Evolutionary conservation across 2,888 invertebrate species (phyloP).

Genomic region (Hirtodrosophila histrioides): DNA sequence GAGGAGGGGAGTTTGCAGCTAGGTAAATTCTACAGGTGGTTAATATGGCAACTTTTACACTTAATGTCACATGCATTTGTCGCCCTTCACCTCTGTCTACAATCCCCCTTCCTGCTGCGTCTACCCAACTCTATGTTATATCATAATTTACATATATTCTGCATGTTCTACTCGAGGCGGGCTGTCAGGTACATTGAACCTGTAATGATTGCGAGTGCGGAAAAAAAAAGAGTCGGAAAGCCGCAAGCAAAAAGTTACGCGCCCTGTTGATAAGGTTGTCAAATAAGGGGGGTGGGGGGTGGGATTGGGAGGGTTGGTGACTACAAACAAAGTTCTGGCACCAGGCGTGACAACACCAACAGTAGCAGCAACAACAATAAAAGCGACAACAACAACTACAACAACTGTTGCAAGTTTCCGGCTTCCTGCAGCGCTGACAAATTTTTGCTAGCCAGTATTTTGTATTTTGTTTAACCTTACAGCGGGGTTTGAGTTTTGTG

Average conservation of each 20-base stretch:
- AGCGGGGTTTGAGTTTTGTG: constrained; percentile 12
- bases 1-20: background rate
- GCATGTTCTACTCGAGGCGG: constrained; percentile 58
- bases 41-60: constrained; percentile 75
- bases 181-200: constrained; percentile 72
- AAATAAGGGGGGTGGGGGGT: background rate
- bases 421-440: constrained; percentile 77
- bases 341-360: constrained; percentile 49
- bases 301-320: background rate
- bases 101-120: too few species aligned
- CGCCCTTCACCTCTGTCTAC: constrained; percentile 10
- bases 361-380: constrained; percentile 36
- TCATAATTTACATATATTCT: constrained; percentile 77
- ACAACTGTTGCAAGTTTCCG: constrained; percentile 78
- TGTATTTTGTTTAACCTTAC: constrained; percentile 43
- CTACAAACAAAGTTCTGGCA: constrained; percentile 62
- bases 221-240: constrained; percentile 21
- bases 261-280: constrained; percentile 38
- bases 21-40: constrained; percentile 64
- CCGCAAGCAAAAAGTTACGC: constrained; percentile 32
- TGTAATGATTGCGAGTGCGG: constrained; percentile 59
- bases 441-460: constrained; percentile 51
- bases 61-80: constrained; percentile 56
- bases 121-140: constrained; percentile 45
- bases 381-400: constrained; percentile 38